Percentiles rank a stretch among this genome's conserved stretches.
phyloP scores from a whole-genome alignment of 2,797 vertebrate species.

The Xenopus petersii region DNA sequence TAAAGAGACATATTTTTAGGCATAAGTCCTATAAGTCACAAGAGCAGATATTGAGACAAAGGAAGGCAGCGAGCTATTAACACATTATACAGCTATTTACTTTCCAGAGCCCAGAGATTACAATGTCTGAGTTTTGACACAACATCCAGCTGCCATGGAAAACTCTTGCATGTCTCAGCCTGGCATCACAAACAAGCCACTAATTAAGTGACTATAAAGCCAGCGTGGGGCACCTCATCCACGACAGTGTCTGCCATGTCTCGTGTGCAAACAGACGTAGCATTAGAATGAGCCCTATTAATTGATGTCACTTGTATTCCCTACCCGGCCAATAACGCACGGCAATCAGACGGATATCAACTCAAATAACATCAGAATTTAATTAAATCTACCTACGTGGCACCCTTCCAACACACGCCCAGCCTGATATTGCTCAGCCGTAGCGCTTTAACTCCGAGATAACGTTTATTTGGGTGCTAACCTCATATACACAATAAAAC shows the following conservation, averaged over 20 bases:
- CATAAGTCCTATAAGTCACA: too few relatives aligned
- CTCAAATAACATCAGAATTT: conserved; percentile 4
- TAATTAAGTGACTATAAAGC: conserved; percentile 8
- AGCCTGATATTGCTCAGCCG: neutral
- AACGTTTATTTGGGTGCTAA: conserved; percentile 5
- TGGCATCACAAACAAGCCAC: conserved; percentile 19
- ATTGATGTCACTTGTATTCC: neutral
- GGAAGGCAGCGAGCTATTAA: neutral
- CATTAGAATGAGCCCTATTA: too few relatives aligned
- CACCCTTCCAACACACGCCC: neutral
- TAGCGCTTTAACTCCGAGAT: neutral
- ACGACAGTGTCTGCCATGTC: too few relatives aligned
- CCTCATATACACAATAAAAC: neutral
- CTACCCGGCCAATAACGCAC: conserved; percentile 15
- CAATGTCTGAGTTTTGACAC: conserved; percentile 17
- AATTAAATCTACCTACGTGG: conserved; percentile 21
- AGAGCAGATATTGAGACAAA: too few relatives aligned
- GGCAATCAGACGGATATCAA: neutral
- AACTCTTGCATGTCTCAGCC: conserved; percentile 9
- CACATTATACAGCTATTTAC: conserved; percentile 4
- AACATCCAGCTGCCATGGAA: conserved; percentile 3
- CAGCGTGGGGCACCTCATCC: neutral
- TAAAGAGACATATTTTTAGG: too few relatives aligned
- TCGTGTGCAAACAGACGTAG: too few relatives aligned
- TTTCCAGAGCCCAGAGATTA: neutral